A percentile compares a stretch with the other conserved stretches of the same genome.
phyloP scores from a whole-genome alignment of 2,888 invertebrate species.

The Tinea semifulvella region DNA sequence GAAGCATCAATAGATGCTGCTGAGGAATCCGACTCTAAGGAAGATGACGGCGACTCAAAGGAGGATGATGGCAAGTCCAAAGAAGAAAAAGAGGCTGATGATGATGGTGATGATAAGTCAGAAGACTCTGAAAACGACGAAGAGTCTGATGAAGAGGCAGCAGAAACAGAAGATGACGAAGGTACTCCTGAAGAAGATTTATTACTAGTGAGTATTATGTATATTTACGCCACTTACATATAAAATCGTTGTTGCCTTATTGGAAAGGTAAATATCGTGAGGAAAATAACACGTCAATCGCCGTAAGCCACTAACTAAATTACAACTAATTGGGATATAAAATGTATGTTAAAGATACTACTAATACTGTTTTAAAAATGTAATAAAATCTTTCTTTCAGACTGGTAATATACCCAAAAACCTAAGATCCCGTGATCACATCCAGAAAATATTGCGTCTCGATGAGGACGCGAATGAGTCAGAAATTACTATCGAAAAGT shows the following conservation, averaged over 20 bases:
- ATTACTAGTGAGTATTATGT: conserved; percentile 54
- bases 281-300: no score
- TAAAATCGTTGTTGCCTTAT: no score
- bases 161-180: conserved; percentile 37
- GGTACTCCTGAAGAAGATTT: conserved; percentile 72
- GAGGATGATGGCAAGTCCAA: conserved; percentile 20
- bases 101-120: conserved; percentile 26
- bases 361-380: no score
- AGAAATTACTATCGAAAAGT: conserved; percentile 75
- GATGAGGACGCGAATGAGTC: conserved; percentile 78
- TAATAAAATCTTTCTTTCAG: conserved; percentile 58
- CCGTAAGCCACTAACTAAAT: no score
- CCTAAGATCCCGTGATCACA: conserved; percentile 80
- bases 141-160: conserved; percentile 23
- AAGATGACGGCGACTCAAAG: conserved; percentile 28
- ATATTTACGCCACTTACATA: no score
- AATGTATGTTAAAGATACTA: no score
- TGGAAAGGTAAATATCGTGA: no score
- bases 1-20: conserved; percentile 21
- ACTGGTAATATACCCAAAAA: conserved; percentile 80
- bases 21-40: conserved; percentile 31
- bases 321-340: no score
- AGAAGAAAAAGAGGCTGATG: conserved; percentile 29
- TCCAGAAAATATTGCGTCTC: conserved; percentile 80
- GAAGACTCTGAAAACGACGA: conserved; percentile 29